Conservation (phyloP, 2,797 vertebrate genomes). For the Anguilla pacifica region DNA sequence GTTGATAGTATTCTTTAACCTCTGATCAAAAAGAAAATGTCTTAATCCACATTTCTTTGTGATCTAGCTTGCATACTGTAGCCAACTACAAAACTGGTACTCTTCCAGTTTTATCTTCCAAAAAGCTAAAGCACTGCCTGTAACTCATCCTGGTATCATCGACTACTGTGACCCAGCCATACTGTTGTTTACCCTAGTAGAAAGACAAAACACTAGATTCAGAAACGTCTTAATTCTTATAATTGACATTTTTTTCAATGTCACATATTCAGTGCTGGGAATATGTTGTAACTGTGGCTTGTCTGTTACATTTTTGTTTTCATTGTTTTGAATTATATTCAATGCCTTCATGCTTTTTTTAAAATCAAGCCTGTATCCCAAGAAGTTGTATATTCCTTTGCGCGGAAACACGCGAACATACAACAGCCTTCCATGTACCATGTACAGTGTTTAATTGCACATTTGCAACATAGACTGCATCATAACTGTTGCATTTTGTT, state of each 20-base stretch:
- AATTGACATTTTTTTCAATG: not conserved
- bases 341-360: slow-evolving; percentile 49
- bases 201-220: slow-evolving; percentile 34
- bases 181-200: slow-evolving; percentile 17
- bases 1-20: not conserved
- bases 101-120: slow-evolving; percentile 20
- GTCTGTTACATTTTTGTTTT: slow-evolving; percentile 37
- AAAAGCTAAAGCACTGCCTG: slow-evolving; percentile 56
- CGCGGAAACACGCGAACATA: slow-evolving; percentile 63
- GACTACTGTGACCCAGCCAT: slow-evolving; percentile 17
- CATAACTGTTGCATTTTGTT: slow-evolving; percentile 68
- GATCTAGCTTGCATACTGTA: not conserved
- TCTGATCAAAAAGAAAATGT: not conserved
- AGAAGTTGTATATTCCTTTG: slow-evolving; percentile 56
- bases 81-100: slow-evolving; percentile 13
- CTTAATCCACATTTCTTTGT: not conserved
- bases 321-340: slow-evolving; percentile 42
- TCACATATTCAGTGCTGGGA: not conserved
- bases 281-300: slow-evolving; percentile 18
- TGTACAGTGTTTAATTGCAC: slow-evolving; percentile 74
- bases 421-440: slow-evolving; percentile 50
- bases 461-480: slow-evolving; percentile 64
- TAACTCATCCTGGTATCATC: not conserved
- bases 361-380: slow-evolving; percentile 47
- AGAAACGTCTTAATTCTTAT: not conserved